Percentiles rank a stretch among this genome's conserved stretches.
These are phyloP conservation scores for Periophthalmus modestus DNA, from an alignment of 2,113 vertebrate genomes.

Conservation along the genomic window DNA sequence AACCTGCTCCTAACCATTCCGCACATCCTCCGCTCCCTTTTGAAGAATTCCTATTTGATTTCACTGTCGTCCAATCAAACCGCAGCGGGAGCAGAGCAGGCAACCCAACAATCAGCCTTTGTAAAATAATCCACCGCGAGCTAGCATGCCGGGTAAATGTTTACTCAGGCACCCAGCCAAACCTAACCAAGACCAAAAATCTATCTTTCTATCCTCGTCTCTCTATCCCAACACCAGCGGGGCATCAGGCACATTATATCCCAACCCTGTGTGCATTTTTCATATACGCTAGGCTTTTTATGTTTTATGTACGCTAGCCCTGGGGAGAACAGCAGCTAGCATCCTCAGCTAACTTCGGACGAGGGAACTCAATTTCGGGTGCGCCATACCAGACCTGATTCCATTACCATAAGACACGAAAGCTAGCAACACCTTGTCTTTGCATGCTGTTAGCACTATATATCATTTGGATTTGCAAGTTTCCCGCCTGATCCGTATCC, in stretches of 20 bases:
- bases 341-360: conserved; percentile 70
- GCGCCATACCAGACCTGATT: conserved; percentile 73
- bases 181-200: conserved; percentile 56
- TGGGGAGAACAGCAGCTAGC: conserved; percentile 76
- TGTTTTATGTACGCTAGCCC: conserved; percentile 80
- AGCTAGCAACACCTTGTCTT: conserved; percentile 62
- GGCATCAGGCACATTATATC: conserved; percentile 79
- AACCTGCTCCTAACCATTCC: conserved; percentile 38
- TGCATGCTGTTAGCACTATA: conserved; percentile 56
- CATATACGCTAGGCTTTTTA: conserved; percentile 79
- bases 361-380: conserved; percentile 72
- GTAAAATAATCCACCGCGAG: conserved; percentile 74
- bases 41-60: conserved; percentile 73
- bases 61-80: conserved; percentile 75
- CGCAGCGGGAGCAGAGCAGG: conserved; percentile 67
- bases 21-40: conserved; percentile 55
- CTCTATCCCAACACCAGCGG: conserved; percentile 72
- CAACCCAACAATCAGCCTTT: conserved; percentile 80
- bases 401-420: conserved; percentile 69
- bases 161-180: conserved; percentile 78
- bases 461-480: conserved; percentile 70
- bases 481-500: conserved; percentile 38
- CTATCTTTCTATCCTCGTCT: conserved; percentile 68
- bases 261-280: conserved; percentile 81
- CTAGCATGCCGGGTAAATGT: conserved; percentile 78